Percentiles rank a stretch among this genome's conserved stretches.
Evolutionary conservation across 2,797 vertebrate genomes (phyloP).

Genomic region (Gouania willdenowi): DNA sequence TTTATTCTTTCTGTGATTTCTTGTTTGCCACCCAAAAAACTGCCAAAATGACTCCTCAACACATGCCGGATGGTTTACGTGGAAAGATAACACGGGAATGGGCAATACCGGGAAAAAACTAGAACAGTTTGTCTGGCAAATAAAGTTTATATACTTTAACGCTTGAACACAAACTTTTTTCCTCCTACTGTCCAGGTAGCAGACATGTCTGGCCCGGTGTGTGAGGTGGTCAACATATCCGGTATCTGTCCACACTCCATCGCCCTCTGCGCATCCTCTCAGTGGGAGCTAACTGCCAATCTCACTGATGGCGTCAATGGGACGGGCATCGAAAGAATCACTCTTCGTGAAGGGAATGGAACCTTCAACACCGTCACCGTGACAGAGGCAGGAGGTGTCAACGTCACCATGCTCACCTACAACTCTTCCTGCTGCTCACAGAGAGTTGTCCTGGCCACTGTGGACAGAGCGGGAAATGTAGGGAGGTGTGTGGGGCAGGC

Average conservation of each 20-base stretch:
- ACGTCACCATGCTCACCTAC: constrained; percentile 51
- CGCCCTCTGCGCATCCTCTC: constrained; percentile 32
- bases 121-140: too few relatives aligned
- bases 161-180: neutral
- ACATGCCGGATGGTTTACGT: too few relatives aligned
- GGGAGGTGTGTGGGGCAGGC: constrained; percentile 43
- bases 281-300: constrained; percentile 57
- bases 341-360: constrained; percentile 43
- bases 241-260: constrained; percentile 33
- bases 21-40: too few relatives aligned
- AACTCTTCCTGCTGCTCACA: constrained; percentile 62
- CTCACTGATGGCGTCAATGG: constrained; percentile 61
- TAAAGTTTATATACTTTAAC: too few relatives aligned
- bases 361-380: constrained; percentile 43
- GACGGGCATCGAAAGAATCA: constrained; percentile 48
- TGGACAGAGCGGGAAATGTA: constrained; percentile 66
- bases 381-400: constrained; percentile 21
- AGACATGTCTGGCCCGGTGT: constrained; percentile 46
- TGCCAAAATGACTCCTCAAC: too few relatives aligned
- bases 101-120: too few relatives aligned
- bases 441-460: constrained; percentile 48
- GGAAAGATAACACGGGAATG: too few relatives aligned
- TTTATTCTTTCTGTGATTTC: too few relatives aligned
- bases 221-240: constrained; percentile 23
- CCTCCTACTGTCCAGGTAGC: constrained; percentile 40